These are phyloP conservation scores for Camponotus floridanus DNA, from an alignment of 1,140 invertebrate genomes.

Conservation along the genomic window DNA sequence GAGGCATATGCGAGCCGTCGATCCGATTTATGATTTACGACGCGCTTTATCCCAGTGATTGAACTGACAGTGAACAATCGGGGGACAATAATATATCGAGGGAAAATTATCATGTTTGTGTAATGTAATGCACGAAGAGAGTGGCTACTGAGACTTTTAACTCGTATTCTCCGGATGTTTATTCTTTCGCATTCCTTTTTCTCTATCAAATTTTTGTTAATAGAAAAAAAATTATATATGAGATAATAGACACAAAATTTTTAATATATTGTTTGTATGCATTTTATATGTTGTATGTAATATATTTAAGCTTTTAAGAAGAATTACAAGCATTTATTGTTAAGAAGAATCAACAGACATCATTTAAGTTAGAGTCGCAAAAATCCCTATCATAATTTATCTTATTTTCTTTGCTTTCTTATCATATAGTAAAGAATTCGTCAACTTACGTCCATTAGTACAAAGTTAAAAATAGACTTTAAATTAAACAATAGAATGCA, in stretches of 20 bases:
- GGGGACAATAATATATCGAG: background rate
- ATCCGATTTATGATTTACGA: conserved; percentile 39
- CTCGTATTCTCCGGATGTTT: background rate
- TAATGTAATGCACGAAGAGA: background rate
- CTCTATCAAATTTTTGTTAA: background rate
- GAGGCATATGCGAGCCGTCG: conserved; percentile 15
- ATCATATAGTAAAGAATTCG: too few species aligned
- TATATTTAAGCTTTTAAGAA: background rate
- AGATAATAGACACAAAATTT: background rate
- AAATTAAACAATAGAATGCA: too few species aligned
- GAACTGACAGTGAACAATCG: background rate
- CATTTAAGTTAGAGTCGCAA: too few species aligned
- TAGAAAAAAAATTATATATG: background rate
- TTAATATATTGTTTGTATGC: background rate
- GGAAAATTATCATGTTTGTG: background rate
- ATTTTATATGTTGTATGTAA: background rate
- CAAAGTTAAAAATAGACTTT: too few species aligned
- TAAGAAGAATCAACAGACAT: too few species aligned
- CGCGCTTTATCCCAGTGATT: conserved; percentile 15
- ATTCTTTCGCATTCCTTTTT: background rate
- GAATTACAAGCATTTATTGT: too few species aligned
- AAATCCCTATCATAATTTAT: too few species aligned
- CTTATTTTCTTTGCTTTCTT: too few species aligned
- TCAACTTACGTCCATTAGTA: too few species aligned
- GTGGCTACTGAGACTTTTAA: background rate